These are phyloP conservation scores for Metacarcinus magister DNA, from an alignment of 2,888 invertebrate species.

Conservation along the genomic window DNA sequence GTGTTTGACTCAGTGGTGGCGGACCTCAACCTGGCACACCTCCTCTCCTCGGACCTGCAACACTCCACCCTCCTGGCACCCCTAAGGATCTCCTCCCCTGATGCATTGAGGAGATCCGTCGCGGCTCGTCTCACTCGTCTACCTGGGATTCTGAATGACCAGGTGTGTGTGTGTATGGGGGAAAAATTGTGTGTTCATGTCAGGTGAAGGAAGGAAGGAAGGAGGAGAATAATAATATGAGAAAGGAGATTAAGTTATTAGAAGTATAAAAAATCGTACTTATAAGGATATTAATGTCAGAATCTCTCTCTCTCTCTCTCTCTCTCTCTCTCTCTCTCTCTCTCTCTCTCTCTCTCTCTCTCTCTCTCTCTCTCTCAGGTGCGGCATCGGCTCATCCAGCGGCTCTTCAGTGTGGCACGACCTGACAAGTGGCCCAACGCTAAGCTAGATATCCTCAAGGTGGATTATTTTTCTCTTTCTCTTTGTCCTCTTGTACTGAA, in stretches of 20 bases:
- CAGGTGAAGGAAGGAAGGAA: too few relatives aligned
- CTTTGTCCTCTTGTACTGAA: too few relatives aligned
- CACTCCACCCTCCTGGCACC: conserved; percentile 64
- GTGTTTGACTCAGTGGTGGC: conserved; percentile 74
- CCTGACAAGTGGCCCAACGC: conserved; percentile 71
- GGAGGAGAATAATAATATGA: too few relatives aligned
- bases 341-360: background rate
- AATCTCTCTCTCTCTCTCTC: background rate
- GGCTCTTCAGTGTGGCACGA: conserved; percentile 63
- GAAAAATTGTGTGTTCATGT: too few relatives aligned
- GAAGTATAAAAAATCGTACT: too few relatives aligned
- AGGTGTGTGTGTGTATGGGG: conserved; percentile 54
- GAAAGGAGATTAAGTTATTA: too few relatives aligned
- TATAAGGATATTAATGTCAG: too few relatives aligned
- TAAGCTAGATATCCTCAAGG: conserved; percentile 68
- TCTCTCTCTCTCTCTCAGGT: conserved; percentile 57
- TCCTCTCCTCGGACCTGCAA: conserved; percentile 67
- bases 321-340: conserved; percentile 34
- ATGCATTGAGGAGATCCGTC: background rate
- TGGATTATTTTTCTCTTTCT: background rate
- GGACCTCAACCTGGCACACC: conserved; percentile 76
- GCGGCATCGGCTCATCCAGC: conserved; percentile 67
- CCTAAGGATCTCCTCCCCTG: background rate
- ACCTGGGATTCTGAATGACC: conserved; percentile 78
- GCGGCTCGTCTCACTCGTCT: conserved; percentile 64